Conservation (phyloP, 2,113 vertebrate species). For the Caretta caretta region DNA sequence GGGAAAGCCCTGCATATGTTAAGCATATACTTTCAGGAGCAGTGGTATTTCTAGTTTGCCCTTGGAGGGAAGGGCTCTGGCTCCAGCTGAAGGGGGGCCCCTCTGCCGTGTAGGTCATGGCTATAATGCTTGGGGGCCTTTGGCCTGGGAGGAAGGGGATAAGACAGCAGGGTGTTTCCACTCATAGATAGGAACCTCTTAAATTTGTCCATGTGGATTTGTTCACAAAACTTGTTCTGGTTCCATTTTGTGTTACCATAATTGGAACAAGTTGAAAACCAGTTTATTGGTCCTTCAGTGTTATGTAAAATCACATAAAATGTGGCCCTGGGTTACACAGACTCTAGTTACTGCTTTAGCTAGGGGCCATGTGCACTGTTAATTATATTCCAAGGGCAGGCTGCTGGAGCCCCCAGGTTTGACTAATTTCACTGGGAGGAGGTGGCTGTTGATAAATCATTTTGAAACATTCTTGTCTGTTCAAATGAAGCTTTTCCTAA, state of each 20-base stretch:
- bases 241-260: background rate
- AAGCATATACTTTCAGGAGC: background rate
- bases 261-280: background rate
- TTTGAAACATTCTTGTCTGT: rapidly evolving
- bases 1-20: background rate
- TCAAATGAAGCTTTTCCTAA: background rate
- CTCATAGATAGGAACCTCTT: background rate
- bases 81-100: background rate
- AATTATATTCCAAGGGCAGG: background rate
- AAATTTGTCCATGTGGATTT: background rate
- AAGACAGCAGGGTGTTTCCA: background rate
- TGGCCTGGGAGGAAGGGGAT: background rate
- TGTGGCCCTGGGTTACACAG: background rate
- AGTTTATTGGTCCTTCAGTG: background rate
- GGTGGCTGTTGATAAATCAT: background rate
- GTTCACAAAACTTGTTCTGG: background rate
- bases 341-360: no score
- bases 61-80: background rate
- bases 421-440: background rate
- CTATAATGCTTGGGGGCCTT: background rate
- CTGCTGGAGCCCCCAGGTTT: background rate
- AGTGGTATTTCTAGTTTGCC: background rate
- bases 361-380: no score
- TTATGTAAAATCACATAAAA: background rate
- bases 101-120: background rate